Conservation (phyloP, 2,797 vertebrate genomes). For the Coccyzus lansbergi region DNA sequence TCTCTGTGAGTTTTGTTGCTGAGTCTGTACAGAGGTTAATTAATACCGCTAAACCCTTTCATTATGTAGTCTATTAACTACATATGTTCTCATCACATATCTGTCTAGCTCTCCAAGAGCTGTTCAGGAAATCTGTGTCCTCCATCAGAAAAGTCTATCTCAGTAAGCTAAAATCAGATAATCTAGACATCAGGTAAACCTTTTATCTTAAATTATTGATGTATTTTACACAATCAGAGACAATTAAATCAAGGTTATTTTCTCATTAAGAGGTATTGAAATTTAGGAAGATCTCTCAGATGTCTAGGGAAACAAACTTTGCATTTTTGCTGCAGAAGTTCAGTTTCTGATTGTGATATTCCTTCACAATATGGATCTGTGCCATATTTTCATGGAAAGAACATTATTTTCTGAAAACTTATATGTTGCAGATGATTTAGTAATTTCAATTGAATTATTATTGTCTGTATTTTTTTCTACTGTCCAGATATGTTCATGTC, state of each 20-base stretch:
- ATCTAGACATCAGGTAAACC: background rate
- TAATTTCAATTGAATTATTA: background rate
- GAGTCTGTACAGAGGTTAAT: background rate
- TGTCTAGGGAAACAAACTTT: background rate
- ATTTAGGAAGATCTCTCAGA: background rate
- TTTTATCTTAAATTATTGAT: background rate
- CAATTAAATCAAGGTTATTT: background rate
- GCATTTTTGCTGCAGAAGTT: accelerated
- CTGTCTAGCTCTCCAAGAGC: background rate
- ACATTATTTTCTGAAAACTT: background rate
- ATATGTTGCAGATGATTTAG: background rate
- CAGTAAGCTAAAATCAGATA: background rate
- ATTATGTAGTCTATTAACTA: background rate
- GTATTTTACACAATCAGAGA: background rate
- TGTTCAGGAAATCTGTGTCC: background rate
- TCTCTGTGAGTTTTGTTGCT: background rate
- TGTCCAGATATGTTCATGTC: background rate
- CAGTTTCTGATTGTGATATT: background rate
- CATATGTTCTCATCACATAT: background rate
- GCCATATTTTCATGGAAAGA: background rate
- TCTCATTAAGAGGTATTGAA: background rate
- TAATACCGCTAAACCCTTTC: background rate
- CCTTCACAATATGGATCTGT: background rate
- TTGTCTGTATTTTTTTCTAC: background rate
- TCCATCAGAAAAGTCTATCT: background rate